Evolutionary conservation across 1,140 invertebrate genomes (phyloP), one percentile per base, ranked within the genome.

Genomic region (Achatina immaculata): DNA sequence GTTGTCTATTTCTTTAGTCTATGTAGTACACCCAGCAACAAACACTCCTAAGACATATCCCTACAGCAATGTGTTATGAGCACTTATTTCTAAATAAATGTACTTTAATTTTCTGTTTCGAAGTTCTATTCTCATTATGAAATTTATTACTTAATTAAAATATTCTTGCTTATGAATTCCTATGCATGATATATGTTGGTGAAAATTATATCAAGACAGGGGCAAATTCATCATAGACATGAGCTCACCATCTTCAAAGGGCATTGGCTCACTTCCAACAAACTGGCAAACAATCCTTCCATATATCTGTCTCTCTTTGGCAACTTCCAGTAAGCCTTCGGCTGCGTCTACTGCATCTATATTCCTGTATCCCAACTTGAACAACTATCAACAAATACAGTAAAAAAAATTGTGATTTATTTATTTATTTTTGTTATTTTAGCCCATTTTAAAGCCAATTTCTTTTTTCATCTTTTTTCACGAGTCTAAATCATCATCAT

Each of bases 221-320:
- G n/a, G n/a, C n/a, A n/a, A n/a, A n/a, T n/a, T n/a, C n/a, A n/a
- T n/a, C n/a, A n/a, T n/a, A n/a, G n/a, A n/a, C n/a, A n/a, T n/a
- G n/a, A n/a, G n/a, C n/a, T n/a, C n/a, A 73, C 71, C 31, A 48
- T 73, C 28, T 6, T 73, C 71, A 73, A 73, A 73, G 3, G 43
- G 71, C 43, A 73, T 6, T 51, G 24, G 2, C 24, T 73, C 40
- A 43, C 48, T 40, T 21, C 71, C 71, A 45, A 73, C 45, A 28
- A 51, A 73, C 43, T 73, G 71, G 28, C 71, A 73, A 48, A 73
- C 71, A 31, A 73, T 11, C 11, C 19, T 43, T 19, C 34, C 71
- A 48, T 73, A 73, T 21, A 73, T 43, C 0, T 45, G 2, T 73
- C 42, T 73, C 4, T 43, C 1, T 24, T 48, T 51, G 28, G 71